A percentile compares a stretch with the other conserved stretches of the same genome.
Evolutionary conservation across 2,888 invertebrate species (phyloP).

Genomic region (Tiliacea citrago): DNA sequence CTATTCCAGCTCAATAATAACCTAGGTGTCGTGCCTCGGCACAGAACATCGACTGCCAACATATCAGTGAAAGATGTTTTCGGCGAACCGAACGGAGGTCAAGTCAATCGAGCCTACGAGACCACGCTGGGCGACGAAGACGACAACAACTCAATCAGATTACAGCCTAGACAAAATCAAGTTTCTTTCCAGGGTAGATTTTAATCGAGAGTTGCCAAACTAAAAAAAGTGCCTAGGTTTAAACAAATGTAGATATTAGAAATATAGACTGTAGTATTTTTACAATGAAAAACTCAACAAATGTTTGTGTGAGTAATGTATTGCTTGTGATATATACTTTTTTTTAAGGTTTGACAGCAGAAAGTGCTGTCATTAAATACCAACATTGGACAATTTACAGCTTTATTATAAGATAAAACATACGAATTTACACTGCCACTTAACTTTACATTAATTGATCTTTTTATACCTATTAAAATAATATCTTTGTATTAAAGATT

Average conservation of each 20-base stretch:
- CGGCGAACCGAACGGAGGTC: slow-evolving; percentile 93
- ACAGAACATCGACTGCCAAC: slow-evolving; percentile 94
- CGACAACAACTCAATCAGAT: slow-evolving; percentile 93
- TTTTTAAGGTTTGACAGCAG: slow-evolving; percentile 68
- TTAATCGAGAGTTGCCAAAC: slow-evolving; percentile 81
- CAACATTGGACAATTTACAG: slow-evolving; percentile 73
- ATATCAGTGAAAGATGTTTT: slow-evolving; percentile 96
- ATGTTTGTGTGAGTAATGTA: slow-evolving; percentile 69
- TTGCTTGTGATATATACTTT: slow-evolving; percentile 84
- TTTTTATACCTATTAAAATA: slow-evolving; percentile 75
- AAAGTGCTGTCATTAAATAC: slow-evolving; percentile 72
- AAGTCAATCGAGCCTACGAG: slow-evolving; percentile 95
- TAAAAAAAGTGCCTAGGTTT: slow-evolving; percentile 62
- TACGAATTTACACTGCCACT: slow-evolving; percentile 88
- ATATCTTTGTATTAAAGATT: slow-evolving; percentile 69
- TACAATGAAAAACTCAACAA: slow-evolving; percentile 61
- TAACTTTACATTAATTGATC: slow-evolving; percentile 74
- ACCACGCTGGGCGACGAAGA: slow-evolving; percentile 92
- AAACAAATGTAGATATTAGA: slow-evolving; percentile 68
- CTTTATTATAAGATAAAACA: slow-evolving; percentile 79
- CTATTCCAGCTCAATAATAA: slow-evolving; percentile 91
- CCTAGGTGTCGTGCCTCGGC: slow-evolving; percentile 91
- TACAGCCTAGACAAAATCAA: slow-evolving; percentile 92
- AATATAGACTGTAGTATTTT: slow-evolving; percentile 65
- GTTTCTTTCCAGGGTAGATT: slow-evolving; percentile 91